These are phyloP conservation scores for Actenoides lindsayi DNA, from an alignment of 2,113 vertebrate species.

Conservation along the genomic window DNA sequence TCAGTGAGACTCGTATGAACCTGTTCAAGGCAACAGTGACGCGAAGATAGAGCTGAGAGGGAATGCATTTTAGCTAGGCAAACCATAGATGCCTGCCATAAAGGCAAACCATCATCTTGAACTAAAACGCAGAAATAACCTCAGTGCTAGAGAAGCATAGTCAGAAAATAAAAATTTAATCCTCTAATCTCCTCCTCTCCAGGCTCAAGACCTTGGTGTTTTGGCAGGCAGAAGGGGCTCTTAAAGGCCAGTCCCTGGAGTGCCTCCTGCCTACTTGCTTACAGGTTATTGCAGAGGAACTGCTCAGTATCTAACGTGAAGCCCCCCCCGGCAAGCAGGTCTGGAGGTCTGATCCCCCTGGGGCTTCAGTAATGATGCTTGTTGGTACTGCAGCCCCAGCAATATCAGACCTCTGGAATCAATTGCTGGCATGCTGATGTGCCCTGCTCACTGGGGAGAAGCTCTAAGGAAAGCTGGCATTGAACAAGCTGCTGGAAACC, in stretches of 20 bases:
- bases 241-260: not conserved
- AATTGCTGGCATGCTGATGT: accelerated
- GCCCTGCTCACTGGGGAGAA: not conserved
- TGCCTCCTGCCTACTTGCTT: not conserved
- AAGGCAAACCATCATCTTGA: not conserved
- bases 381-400: accelerated
- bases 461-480: not conserved
- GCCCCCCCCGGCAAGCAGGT: accelerated
- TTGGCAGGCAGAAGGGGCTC: not conserved
- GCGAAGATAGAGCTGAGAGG: not conserved
- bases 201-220: not conserved
- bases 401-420: not conserved
- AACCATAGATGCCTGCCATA: not conserved
- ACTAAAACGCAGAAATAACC: not conserved
- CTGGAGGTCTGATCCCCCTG: not conserved
- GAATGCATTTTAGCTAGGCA: not conserved
- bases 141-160: not conserved
- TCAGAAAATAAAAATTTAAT: not conserved
- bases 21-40: not conserved
- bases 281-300: accelerated
- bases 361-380: not conserved
- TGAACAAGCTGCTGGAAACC: not conserved
- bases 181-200: not conserved
- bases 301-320: accelerated
- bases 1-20: not conserved